Conservation (phyloP, 1,140 invertebrate genomes). For the Cataglyphis hispanica region DNA sequence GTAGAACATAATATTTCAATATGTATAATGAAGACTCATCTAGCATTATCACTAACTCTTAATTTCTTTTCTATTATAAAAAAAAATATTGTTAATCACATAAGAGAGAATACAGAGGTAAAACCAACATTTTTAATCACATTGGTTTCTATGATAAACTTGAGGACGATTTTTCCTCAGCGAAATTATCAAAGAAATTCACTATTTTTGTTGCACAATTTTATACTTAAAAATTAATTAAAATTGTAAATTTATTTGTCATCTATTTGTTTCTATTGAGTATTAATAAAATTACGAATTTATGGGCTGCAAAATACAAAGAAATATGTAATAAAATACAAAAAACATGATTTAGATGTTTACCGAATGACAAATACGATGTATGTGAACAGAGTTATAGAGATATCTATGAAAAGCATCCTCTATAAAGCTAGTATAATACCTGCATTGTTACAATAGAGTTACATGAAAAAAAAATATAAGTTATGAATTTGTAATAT, state of each 20-base stretch:
- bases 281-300: not conserved
- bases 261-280: not conserved
- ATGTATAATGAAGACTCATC: not conserved
- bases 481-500: conserved; percentile 17
- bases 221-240: not conserved
- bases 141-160: not conserved
- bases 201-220: conserved; percentile 14
- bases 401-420: conserved; percentile 37
- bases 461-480: conserved; percentile 23
- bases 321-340: not conserved
- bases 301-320: not conserved
- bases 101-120: not conserved
- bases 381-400: conserved; percentile 11
- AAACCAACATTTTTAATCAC: not conserved
- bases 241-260: conserved; percentile 9
- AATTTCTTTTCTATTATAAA: not conserved
- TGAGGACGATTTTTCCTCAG: not conserved
- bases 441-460: conserved; percentile 10
- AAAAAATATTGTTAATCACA: conserved; percentile 8
- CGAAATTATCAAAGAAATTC: not conserved
- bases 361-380: conserved; percentile 19
- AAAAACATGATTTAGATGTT: not conserved
- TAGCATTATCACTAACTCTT: not conserved
- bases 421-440: conserved; percentile 7
- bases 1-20: not conserved